Base-by-base conservation (phyloP, 1,140 invertebrate genomes). In the Zaprionus tsacasi region DNA sequence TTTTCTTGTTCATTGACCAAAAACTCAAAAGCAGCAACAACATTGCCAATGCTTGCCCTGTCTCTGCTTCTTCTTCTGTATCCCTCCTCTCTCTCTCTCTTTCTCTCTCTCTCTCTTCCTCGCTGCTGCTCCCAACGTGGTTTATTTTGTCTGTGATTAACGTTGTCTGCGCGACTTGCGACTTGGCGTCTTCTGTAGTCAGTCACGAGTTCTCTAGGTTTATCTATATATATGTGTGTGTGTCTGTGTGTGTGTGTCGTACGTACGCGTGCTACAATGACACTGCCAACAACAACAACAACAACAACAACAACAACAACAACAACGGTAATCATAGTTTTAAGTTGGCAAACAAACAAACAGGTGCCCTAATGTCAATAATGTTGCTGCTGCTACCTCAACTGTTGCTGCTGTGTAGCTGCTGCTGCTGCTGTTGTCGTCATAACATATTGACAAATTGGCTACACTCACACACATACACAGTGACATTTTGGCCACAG, bases 1-100 rank as follows among this genome's bases (percentile, higher is more conserved):
- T 88, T 88, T 88, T 88, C 83, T 88, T 88, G 83, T 88, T 88
- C 83, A 88, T 89, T 88, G 83, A 88, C 83, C 85, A 87, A 86
- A 80, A 70, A 71, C 59, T 54, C 70, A 56, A 68, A 56, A 78
- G 45, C 61, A 75, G 58, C 66, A 70, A 35, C 38, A 68, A 33
- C 71, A 72, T 71, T 80, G 64, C 70, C 59, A 70, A 70, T 78
- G 76, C 33, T 12, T 45, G 40, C 40, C 56, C 40, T 43, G 40
- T 43, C 40, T 43, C 45, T 21, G 17, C 45, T n/a, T 10, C 45
- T 10, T n/a, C n/a, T n/a, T n/a, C n/a, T n/a, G n/a, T 10, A 15
- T 11, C 15, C 6, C 6, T 17, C 3, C 7, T 66, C 45, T n/a
- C 59, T 72, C 63, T 78, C 70, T 71, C 45, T 68, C 45, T 72